These are phyloP conservation scores for Discoglossus pictus DNA, from an alignment of 2,797 vertebrate genomes.

Conservation along the genomic window DNA sequence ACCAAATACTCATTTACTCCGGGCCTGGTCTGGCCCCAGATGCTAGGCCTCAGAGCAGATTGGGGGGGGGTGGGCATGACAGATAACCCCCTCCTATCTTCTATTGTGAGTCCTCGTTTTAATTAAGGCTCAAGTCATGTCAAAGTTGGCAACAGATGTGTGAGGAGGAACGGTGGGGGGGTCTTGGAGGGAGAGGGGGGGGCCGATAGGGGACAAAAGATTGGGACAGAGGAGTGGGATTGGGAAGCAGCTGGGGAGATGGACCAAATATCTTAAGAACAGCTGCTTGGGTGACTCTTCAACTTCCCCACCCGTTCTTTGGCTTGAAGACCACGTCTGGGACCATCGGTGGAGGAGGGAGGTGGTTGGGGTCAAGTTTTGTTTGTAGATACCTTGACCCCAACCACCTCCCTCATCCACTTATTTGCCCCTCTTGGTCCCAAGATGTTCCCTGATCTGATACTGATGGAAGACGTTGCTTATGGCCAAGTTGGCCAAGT, in stretches of 20 bases:
- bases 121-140: conserved; percentile 55
- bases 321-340: not conserved
- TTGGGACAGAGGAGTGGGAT: conserved; percentile 60
- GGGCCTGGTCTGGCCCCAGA: conserved; percentile 47
- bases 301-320: not conserved
- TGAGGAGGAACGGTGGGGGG: conserved; percentile 66
- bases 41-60: conserved; percentile 35
- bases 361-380: not conserved
- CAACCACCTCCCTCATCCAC: too few relatives aligned
- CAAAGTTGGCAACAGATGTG: conserved; percentile 75
- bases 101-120: conserved; percentile 51
- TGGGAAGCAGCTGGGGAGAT: conserved; percentile 30
- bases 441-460: too few relatives aligned
- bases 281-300: conserved; percentile 38
- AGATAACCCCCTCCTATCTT: conserved; percentile 24
- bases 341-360: conserved; percentile 19
- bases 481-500: too few relatives aligned
- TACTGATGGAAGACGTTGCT: too few relatives aligned
- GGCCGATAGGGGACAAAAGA: conserved; percentile 38
- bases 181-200: conserved; percentile 46
- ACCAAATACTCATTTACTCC: conserved; percentile 57
- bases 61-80: conserved; percentile 41
- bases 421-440: too few relatives aligned
- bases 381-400: too few relatives aligned
- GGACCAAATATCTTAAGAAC: conserved; percentile 50